Conservation (phyloP, 2,113 vertebrate genomes). For the Athene noctua region DNA sequence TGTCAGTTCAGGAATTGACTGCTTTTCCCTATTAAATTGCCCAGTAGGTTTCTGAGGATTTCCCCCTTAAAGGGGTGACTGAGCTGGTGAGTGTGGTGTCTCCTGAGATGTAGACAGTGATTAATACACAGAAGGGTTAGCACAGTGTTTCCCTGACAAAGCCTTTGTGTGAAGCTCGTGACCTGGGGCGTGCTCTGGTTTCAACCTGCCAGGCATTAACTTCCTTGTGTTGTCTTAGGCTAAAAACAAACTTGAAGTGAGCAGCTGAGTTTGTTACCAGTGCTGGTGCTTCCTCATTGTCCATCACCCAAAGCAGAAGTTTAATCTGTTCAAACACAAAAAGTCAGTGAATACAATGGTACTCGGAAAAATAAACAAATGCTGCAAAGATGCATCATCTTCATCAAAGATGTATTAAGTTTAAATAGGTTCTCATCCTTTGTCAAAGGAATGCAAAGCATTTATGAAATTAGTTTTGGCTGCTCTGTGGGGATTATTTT, state of each 20-base stretch:
- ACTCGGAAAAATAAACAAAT: neutral
- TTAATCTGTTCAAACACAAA: neutral
- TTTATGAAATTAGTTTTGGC: neutral
- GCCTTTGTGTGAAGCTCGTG: conserved; percentile 25
- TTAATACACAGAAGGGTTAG: neutral
- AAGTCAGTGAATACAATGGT: neutral
- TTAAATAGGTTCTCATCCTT: neutral
- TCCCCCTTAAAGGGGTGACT: neutral
- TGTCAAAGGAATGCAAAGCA: neutral
- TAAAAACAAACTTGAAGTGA: conserved; percentile 30
- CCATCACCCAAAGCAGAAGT: neutral
- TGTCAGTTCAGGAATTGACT: neutral
- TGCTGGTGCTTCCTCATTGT: neutral
- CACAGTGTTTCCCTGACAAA: conserved; percentile 28
- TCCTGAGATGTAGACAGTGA: neutral
- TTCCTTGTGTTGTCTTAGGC: neutral
- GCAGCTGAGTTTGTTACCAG: neutral
- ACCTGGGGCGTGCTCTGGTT: neutral
- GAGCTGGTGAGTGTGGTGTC: neutral
- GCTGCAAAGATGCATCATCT: neutral
- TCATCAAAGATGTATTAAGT: neutral
- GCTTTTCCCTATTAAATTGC: neutral
- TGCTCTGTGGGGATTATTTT: neutral
- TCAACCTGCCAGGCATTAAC: neutral
- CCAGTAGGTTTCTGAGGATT: neutral